Evolutionary conservation across 53 echinoderm and acorn worm species (phyloP), one percentile per base, ranked within the genome.

Genomic region (Holothuria scabra): DNA sequence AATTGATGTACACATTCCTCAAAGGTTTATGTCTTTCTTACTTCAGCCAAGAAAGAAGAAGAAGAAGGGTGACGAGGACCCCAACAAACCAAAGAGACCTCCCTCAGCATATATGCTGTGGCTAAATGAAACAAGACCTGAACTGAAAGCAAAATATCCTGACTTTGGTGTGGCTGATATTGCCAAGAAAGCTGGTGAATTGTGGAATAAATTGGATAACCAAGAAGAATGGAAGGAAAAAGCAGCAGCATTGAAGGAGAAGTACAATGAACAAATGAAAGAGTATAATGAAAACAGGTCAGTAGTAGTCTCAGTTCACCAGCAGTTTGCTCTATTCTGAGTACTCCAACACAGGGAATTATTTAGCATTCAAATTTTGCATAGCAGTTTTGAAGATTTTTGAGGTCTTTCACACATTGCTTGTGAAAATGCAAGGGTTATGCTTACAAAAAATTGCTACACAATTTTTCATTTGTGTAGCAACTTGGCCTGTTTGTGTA

Each of bases 131-230:
- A 76, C 88, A 38, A 81, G 97, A 1, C 88, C 90, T 26, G 31
- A 86, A n/a, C 86, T 97, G 76, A 97, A 97, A 62, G 70, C 81
- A 14, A 72, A 90, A 58, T 88, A 84, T 56, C 94, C 94, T 8
- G 94, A 92, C 26, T 90, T 92, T 88, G 59, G 86, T 22, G 87
- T 97, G n/a, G 85, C 90, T 2, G 97, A 97, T 3, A 84, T 97
- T 14, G 88, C 97, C 65, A 97, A 97, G 89, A 97, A 92, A 46
- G 97, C 90, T 20, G 97, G 97, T 11, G 94, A 94, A 74, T 64
- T 91, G 86, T 97, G 97, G 97, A 84, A 94, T 35, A 92, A 90
- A 35, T 68, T 97, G 52, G 91, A 90, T 1, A 92, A 92, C 32
- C 91, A 95, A 79, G 41, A 80, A 22, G 83, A 93, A 62, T 95